These are phyloP conservation scores for Guaruba guarouba DNA, from an alignment of 2,113 vertebrate genomes.

Conservation along the genomic window DNA sequence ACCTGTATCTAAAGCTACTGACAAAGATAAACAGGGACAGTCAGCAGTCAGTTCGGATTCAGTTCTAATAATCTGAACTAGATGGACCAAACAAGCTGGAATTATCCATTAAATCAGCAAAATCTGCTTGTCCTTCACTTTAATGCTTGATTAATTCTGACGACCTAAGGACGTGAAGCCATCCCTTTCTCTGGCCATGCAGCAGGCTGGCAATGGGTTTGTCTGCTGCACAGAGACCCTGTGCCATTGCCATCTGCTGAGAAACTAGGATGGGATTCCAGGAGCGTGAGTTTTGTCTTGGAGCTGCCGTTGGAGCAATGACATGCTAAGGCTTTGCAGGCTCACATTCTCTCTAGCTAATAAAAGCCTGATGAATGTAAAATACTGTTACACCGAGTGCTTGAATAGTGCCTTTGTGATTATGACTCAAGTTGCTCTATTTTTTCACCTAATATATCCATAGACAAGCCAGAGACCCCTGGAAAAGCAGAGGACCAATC, in stretches of 20 bases:
- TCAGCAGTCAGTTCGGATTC: conserved; percentile 52
- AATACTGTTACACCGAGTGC: neutral
- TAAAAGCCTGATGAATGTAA: neutral
- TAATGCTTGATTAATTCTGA: conserved; percentile 57
- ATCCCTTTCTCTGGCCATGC: neutral
- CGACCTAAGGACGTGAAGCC: neutral
- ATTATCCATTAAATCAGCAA: conserved; percentile 69
- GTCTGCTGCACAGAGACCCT: accelerated
- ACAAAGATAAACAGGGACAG: conserved; percentile 51
- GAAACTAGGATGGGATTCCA: neutral
- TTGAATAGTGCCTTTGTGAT: too few species aligned
- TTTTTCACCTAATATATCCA: neutral
- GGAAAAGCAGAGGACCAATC: neutral
- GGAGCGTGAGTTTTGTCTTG: accelerated
- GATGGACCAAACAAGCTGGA: conserved; percentile 54
- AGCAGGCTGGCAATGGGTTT: neutral
- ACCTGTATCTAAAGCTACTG: conserved; percentile 45
- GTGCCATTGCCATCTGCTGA: neutral
- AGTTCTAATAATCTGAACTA: conserved; percentile 24
- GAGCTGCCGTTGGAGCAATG: neutral
- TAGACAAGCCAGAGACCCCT: neutral
- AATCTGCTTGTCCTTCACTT: conserved; percentile 53
- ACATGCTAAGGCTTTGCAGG: neutral
- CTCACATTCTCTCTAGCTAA: neutral
- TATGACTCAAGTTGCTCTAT: neutral